Conservation (phyloP, 2,797 vertebrate genomes). For the Eulemur rubriventer region DNA sequence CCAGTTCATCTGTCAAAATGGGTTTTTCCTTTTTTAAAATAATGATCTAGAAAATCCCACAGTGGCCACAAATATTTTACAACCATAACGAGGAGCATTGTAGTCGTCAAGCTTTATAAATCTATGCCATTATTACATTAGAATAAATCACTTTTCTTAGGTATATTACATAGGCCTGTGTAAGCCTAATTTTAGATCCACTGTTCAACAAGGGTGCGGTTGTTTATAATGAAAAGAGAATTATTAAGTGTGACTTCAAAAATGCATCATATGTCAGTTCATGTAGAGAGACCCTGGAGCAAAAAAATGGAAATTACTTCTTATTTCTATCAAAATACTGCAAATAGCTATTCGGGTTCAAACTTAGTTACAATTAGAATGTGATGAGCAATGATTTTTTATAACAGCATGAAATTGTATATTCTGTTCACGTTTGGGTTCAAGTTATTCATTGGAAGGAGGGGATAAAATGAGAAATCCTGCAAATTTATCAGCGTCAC, state of each 20-base stretch:
- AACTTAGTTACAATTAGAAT: conserved; percentile 83
- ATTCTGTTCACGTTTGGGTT: conserved; percentile 74
- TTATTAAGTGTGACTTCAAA: conserved; percentile 91
- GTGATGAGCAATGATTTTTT: conserved; percentile 77
- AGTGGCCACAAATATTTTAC: conserved; percentile 93
- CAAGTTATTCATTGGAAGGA: conserved; percentile 75
- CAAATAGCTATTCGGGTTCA: conserved; percentile 84
- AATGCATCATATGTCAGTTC: conserved; percentile 88
- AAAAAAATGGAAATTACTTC: conserved; percentile 84
- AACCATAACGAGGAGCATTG: conserved; percentile 88
- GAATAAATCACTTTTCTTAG: conserved; percentile 90
- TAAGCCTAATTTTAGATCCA: conserved; percentile 87
- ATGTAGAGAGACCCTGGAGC: conserved; percentile 87
- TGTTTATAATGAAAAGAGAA: conserved; percentile 89
- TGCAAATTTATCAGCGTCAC: conserved; percentile 79
- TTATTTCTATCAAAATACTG: conserved; percentile 87
- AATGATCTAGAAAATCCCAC: conserved; percentile 97
- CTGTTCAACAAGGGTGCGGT: conserved; percentile 86
- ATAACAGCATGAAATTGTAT: conserved; percentile 69
- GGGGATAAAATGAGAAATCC: conserved; percentile 72
- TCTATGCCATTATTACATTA: conserved; percentile 90
- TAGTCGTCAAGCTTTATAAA: conserved; percentile 90
- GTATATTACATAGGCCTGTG: conserved; percentile 85
- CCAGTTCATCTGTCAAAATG: conserved; percentile 99
- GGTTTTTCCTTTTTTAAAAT: conserved; percentile 99